Conservation (phyloP, 2,888 invertebrate species). For the Papilio gigon region DNA sequence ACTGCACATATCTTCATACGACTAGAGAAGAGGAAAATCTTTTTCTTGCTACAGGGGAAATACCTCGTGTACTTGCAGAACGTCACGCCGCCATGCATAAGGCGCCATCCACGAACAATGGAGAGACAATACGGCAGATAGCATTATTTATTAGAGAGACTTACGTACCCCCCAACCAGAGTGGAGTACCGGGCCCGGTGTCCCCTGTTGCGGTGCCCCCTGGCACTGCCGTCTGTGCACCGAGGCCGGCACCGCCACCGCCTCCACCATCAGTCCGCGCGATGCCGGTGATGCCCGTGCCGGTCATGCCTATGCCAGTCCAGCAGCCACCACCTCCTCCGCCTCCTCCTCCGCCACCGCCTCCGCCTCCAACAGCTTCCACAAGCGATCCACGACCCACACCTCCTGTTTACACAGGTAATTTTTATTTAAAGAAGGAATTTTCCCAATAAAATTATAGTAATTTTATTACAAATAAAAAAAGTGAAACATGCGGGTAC, state of each 20-base stretch:
- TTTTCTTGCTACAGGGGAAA: conserved; percentile 59
- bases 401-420: conserved; percentile 52
- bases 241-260: conserved; percentile 43
- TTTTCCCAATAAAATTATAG: background rate
- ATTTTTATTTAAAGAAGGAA: background rate
- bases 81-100: conserved; percentile 58
- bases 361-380: conserved; percentile 29
- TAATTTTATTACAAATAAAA: background rate
- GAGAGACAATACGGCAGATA: conserved; percentile 52
- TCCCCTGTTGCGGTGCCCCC: conserved; percentile 45
- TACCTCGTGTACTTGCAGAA: conserved; percentile 64
- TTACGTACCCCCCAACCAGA: conserved; percentile 51
- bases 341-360: conserved; percentile 43
- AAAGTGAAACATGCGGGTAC: too few species aligned
- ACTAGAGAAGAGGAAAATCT: conserved; percentile 65
- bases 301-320: conserved; percentile 48
- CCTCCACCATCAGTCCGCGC: conserved; percentile 34
- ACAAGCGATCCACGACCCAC: conserved; percentile 14
- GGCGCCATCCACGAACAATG: conserved; percentile 43
- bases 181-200: conserved; percentile 49
- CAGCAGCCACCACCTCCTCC: conserved; percentile 48
- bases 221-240: conserved; percentile 46
- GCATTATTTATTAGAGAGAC: conserved; percentile 51
- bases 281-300: conserved; percentile 44
- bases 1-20: conserved; percentile 68